phyloP scores from a whole-genome alignment of 2,113 vertebrate genomes.

The Struthio camelus region DNA sequence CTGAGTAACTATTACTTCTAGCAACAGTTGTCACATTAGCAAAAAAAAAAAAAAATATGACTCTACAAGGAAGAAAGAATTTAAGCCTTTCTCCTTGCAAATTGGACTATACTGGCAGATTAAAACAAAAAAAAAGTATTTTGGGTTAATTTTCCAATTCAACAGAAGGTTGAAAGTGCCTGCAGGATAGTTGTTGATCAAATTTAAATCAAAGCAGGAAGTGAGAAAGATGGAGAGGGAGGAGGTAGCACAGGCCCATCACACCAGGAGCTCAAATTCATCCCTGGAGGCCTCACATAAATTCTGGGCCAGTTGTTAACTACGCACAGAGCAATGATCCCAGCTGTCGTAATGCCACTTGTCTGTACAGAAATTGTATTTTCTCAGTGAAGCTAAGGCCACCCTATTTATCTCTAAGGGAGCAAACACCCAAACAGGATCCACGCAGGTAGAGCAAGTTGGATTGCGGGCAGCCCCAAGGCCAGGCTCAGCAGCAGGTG shows the following conservation, averaged over 20 bases:
- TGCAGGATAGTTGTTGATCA: constrained; percentile 31
- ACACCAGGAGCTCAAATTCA: neutral
- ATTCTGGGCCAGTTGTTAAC: neutral
- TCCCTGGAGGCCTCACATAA: constrained; percentile 18
- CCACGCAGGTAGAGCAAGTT: neutral
- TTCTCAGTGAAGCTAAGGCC: neutral
- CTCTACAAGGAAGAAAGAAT: neutral
- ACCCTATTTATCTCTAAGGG: neutral
- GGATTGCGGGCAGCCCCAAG: neutral
- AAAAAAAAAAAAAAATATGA: neutral
- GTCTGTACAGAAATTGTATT: neutral
- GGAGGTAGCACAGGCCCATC: neutral
- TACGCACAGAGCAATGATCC: neutral
- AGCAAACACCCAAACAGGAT: neutral
- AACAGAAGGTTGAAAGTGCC: constrained; percentile 17
- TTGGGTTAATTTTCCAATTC: constrained; percentile 18
- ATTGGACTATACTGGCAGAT: neutral
- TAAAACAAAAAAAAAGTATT: no score
- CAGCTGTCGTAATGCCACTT: neutral
- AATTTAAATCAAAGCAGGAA: constrained; percentile 37
- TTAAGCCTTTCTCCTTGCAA: neutral
- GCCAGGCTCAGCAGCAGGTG: neutral
- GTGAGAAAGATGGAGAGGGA: neutral
- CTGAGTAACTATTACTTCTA: neutral
- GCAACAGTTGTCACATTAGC: neutral